Evolutionary conservation across 2,888 invertebrate species (phyloP).

Genomic region (Nineta flava): DNA sequence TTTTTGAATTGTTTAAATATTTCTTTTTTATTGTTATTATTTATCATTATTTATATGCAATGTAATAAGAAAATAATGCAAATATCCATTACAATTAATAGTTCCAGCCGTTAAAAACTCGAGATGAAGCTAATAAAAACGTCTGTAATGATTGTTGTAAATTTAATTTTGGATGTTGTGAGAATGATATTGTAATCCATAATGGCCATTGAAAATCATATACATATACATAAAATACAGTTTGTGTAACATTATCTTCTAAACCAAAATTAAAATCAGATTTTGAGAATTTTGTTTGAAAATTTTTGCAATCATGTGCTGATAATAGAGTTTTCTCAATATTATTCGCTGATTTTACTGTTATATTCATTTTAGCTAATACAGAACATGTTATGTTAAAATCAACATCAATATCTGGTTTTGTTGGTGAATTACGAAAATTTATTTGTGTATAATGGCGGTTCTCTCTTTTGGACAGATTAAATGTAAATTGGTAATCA

Average conservation of each 20-base stretch:
- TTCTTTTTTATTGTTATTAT: too few species aligned
- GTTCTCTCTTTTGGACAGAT: slow-evolving; percentile 93
- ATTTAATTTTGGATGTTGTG: slow-evolving; percentile 94
- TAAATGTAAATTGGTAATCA: slow-evolving; percentile 98
- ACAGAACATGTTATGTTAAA: slow-evolving; percentile 79
- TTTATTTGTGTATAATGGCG: slow-evolving; percentile 89
- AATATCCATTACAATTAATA: too few species aligned
- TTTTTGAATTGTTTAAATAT: too few species aligned
- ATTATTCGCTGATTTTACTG: slow-evolving; percentile 54
- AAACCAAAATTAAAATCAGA: slow-evolving; percentile 88
- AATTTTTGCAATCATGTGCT: slow-evolving; percentile 67
- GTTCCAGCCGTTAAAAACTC: too few species aligned
- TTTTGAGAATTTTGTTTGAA: slow-evolving; percentile 59
- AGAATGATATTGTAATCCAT: slow-evolving; percentile 94
- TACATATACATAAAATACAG: slow-evolving; percentile 95
- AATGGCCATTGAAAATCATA: slow-evolving; percentile 93
- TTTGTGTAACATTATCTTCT: slow-evolving; percentile 72
- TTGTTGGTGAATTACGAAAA: slow-evolving; percentile 87
- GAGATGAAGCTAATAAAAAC: too few species aligned
- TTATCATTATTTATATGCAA: too few species aligned
- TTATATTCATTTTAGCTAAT: slow-evolving; percentile 78
- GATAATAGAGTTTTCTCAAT: slow-evolving; percentile 57
- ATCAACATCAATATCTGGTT: slow-evolving; percentile 84
- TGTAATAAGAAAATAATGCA: too few species aligned
- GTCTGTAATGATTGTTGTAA: slow-evolving; percentile 93